Base-by-base conservation (phyloP, 2,797 vertebrate genomes). In the Esox lucius region DNA sequence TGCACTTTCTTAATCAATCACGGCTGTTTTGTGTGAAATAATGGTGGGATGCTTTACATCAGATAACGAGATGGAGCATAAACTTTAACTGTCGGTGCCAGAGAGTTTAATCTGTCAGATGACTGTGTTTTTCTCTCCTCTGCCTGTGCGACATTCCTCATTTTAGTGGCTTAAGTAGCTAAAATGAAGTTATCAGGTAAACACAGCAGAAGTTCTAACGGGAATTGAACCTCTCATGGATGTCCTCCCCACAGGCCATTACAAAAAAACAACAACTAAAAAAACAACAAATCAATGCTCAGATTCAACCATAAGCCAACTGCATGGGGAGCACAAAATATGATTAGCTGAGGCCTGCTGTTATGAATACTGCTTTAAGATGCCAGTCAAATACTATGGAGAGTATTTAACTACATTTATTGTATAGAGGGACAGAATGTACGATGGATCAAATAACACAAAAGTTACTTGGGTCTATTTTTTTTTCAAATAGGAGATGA, bases 161-260 rank as follows among this genome's bases (percentile, higher is more conserved):
- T 74, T 78, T 74, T 33, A 69, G 13, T 65, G 0, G 2, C 69
- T 84, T 78, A 68, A 73, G 71, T 51, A 70, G 75, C 71, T 71
- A 33, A 80, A 68, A 86, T 80, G n/a, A 70, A 65, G 61, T 61
- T 64, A 84, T 53, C 82, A 39, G 3, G n/a, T 31, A 2, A 42
- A 74, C 70, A 26, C 70, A 81, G 68, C 48, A 71, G 59, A 80
- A 74, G 53, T 73, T 2, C 8, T 76, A 42, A 77, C 42, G 24
- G 31, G 28, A 15, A 31, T 65, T 4, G 68, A 46, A 2, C 75
- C 59, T 68, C 16, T 19, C 48, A 68, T 61, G 56, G 56, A 61
- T 68, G 28, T 19, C 12, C 28, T 70, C 56, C n/a, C 48, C 1
- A 67, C 67, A 1, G 7, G 51, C 71, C 39, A 82, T 69, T 74